phyloP scores from a whole-genome alignment of 2,113 vertebrate species.

The Tragulus kanchil region DNA sequence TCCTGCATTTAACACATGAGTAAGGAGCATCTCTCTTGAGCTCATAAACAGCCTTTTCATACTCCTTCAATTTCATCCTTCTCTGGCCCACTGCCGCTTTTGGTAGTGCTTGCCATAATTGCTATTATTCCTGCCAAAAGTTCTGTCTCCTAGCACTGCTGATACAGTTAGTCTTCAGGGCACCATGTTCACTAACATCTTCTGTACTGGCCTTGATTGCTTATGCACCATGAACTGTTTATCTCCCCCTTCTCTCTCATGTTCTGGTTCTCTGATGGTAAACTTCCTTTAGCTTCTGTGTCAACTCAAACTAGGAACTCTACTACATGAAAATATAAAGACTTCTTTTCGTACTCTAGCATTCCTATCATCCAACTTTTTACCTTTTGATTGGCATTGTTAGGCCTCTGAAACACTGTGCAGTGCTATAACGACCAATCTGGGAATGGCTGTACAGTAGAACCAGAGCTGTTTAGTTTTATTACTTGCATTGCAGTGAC shows the following conservation, averaged over 20 bases:
- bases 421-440: background rate
- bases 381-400: background rate
- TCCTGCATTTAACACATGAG: background rate
- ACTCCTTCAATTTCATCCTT: background rate
- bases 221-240: background rate
- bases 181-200: background rate
- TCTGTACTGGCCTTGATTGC: background rate
- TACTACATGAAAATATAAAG: background rate
- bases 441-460: background rate
- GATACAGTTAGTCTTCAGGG: background rate
- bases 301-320: background rate
- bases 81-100: background rate
- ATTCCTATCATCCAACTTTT: background rate
- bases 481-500: background rate
- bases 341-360: conserved; percentile 46
- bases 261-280: conserved; percentile 4
- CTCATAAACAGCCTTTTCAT: background rate
- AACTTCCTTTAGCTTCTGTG: background rate
- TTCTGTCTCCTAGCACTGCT: background rate
- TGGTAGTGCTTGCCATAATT: background rate
- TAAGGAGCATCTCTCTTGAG: background rate
- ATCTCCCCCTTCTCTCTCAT: background rate
- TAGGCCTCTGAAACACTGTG: background rate
- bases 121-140: background rate
- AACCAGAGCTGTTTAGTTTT: background rate